Conservation (phyloP, 2,797 vertebrate genomes). For the Sarcoramphus papa region DNA sequence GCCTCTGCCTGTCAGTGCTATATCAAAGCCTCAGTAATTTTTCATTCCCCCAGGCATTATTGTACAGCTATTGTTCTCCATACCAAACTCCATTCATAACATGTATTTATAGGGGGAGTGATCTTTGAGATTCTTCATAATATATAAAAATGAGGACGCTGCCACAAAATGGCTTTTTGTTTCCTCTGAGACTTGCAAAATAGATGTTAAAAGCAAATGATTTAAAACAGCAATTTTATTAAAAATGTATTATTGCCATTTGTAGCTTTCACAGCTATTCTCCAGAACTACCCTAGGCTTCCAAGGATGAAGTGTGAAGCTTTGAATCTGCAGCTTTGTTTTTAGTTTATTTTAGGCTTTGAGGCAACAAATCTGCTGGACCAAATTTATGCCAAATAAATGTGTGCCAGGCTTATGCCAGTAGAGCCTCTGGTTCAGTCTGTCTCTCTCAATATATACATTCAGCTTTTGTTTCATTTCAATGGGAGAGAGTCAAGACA, state of each 20-base stretch:
- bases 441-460: not conserved
- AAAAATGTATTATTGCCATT: conserved; percentile 35
- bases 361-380: conserved; percentile 27
- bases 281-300: not conserved
- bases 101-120: conserved; percentile 31
- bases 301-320: not conserved
- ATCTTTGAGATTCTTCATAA: conserved; percentile 24
- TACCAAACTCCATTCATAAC: conserved; percentile 27
- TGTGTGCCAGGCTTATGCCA: not conserved
- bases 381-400: not conserved
- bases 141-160: conserved; percentile 34
- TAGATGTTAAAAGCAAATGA: conserved; percentile 37
- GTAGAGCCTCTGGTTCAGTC: not conserved
- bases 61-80: conserved; percentile 34
- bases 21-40: conserved; percentile 20
- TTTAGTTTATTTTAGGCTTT: conserved; percentile 9
- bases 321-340: conserved; percentile 27
- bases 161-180: conserved; percentile 12
- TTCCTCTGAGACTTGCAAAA: conserved; percentile 38
- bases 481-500: not conserved
- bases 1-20: conserved; percentile 13
- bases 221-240: conserved; percentile 43
- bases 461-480: not conserved
- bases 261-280: conserved; percentile 7
- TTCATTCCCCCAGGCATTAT: conserved; percentile 27